phyloP scores from a whole-genome alignment of 2,797 vertebrate species.

The Rhodeus uyekii region DNA sequence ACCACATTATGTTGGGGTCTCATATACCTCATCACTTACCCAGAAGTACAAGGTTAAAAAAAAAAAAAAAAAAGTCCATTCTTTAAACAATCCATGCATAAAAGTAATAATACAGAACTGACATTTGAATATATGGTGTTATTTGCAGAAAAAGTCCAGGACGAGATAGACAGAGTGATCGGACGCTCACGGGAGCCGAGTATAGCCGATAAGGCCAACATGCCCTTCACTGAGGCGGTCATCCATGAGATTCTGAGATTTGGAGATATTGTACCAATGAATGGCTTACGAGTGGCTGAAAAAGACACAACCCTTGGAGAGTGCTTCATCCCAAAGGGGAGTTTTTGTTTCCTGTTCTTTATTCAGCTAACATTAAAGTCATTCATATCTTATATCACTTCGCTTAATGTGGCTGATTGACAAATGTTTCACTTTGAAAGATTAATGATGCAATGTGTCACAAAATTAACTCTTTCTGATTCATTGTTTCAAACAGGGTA shows the following conservation, averaged over 20 bases:
- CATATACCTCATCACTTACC: slow-evolving; percentile 78
- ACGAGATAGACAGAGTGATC: slow-evolving; percentile 81
- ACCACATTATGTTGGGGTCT: slow-evolving; percentile 86
- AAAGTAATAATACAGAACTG: too few relatives aligned
- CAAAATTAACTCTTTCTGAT: not conserved
- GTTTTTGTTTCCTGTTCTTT: not conserved
- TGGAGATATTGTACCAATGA: slow-evolving; percentile 80
- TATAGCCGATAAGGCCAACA: slow-evolving; percentile 70
- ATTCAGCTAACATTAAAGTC: not conserved
- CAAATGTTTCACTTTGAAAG: not conserved
- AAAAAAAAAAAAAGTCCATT: slow-evolving; percentile 48
- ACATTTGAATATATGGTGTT: not conserved
- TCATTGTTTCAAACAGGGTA: slow-evolving; percentile 71
- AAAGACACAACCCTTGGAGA: slow-evolving; percentile 72
- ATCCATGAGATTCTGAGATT: slow-evolving; percentile 87
- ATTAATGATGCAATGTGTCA: not conserved
- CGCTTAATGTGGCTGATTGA: not conserved
- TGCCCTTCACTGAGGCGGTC: slow-evolving; percentile 85
- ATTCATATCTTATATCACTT: not conserved
- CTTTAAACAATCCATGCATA: not conserved
- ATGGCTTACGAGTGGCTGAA: slow-evolving; percentile 64
- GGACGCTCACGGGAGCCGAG: slow-evolving; percentile 70
- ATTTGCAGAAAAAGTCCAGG: slow-evolving; percentile 78
- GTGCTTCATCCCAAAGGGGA: slow-evolving; percentile 85
- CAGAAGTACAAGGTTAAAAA: slow-evolving; percentile 87